Conservation (phyloP, 1,140 invertebrate genomes). For the Penaeus vannamei region DNA sequence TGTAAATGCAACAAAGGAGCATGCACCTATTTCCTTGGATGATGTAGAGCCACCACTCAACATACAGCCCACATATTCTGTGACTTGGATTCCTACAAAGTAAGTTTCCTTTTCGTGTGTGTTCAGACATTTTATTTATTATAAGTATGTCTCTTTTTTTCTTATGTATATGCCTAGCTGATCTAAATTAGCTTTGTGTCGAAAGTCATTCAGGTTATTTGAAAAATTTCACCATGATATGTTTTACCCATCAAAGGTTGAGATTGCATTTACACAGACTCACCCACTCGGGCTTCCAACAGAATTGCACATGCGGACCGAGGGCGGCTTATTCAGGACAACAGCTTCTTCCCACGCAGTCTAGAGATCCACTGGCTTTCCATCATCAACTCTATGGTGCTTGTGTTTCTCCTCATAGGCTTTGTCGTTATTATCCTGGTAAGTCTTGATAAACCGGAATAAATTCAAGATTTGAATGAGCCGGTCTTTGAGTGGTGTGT, state of each 20-base stretch:
- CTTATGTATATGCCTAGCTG: neutral
- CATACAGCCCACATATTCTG: constrained; percentile 73
- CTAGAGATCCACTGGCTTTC: constrained; percentile 77
- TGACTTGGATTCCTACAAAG: constrained; percentile 73
- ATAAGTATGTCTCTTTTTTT: neutral
- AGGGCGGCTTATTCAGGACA: constrained; percentile 71
- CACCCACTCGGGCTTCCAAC: constrained; percentile 50
- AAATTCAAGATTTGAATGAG: neutral
- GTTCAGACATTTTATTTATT: neutral
- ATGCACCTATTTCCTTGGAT: constrained; percentile 72
- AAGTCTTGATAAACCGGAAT: constrained; percentile 67
- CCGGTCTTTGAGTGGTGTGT: neutral
- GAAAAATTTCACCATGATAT: no score
- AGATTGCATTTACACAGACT: neutral
- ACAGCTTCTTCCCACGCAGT: constrained; percentile 75
- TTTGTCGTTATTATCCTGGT: constrained; percentile 76
- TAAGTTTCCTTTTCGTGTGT: constrained; percentile 68
- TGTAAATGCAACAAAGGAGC: constrained; percentile 74
- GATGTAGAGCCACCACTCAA: constrained; percentile 70
- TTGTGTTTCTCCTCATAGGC: constrained; percentile 75
- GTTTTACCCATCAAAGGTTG: no score
- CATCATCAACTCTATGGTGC: constrained; percentile 75
- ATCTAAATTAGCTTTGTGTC: no score
- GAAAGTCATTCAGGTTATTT: no score
- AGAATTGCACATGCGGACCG: constrained; percentile 73